Conservation (phyloP, 1,140 invertebrate species). For the Achatina immaculata region DNA sequence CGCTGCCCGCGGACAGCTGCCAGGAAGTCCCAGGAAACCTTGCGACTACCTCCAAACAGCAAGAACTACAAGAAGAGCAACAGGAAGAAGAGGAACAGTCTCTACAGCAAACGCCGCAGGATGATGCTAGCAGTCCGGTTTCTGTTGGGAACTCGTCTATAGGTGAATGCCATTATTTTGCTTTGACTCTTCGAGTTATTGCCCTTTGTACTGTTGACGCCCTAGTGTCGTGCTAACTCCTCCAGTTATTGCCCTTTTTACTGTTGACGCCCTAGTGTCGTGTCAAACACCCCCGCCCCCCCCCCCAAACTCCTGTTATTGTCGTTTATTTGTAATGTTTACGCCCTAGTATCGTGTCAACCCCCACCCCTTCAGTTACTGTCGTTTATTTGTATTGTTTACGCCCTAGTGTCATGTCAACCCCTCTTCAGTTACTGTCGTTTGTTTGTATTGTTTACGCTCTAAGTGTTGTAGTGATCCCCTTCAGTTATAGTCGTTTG, state of each 20-base stretch:
- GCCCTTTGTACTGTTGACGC: background rate
- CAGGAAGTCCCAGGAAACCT: background rate
- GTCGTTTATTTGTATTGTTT: too few species aligned
- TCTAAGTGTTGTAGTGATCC: too few species aligned
- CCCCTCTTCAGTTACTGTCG: too few species aligned
- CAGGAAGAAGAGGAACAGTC: conserved; percentile 39
- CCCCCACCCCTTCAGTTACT: too few species aligned
- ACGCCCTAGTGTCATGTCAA: too few species aligned
- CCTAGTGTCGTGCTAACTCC: background rate
- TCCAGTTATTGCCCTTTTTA: background rate
- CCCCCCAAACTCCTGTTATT: background rate
- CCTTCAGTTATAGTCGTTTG: too few species aligned
- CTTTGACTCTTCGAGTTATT: background rate
- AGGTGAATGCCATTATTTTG: conserved; percentile 23
- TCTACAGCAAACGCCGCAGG: conserved; percentile 57
- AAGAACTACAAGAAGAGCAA: conserved; percentile 55
- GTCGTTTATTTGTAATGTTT: background rate
- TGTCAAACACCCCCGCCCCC: background rate
- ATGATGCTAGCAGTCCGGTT: conserved; percentile 56
- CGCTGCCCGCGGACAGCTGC: background rate
- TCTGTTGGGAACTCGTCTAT: conserved; percentile 49
- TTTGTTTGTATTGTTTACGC: too few species aligned
- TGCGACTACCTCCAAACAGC: background rate
- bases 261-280: background rate
- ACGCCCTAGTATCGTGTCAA: too few species aligned